Percentiles rank a stretch among this genome's conserved stretches.
These are phyloP conservation scores for Candidula unifasciata DNA, from an alignment of 2,888 invertebrate genomes.

Conservation along the genomic window DNA sequence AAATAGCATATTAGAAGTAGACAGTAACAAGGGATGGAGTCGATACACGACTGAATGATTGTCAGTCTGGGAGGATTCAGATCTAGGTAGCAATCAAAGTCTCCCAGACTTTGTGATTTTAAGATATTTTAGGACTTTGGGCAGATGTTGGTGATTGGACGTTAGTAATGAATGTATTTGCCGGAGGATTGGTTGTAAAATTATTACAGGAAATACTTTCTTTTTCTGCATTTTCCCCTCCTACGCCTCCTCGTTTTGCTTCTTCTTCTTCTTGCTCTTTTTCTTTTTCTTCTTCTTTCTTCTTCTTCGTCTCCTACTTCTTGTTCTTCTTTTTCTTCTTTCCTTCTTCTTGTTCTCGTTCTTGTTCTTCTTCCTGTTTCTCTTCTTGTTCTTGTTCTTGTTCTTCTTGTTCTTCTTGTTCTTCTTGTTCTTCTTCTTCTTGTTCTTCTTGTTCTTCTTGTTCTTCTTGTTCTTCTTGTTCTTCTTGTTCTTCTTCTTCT, in stretches of 20 bases:
- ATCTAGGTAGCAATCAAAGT: no score
- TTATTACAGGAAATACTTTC: no score
- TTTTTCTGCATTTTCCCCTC: neutral
- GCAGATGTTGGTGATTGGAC: no score
- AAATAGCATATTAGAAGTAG: no score
- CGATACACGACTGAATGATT: no score
- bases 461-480: slow-evolving; percentile 4
- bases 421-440: neutral
- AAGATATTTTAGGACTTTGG: no score
- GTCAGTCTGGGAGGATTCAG: no score
- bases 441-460: neutral
- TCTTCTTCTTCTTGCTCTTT: neutral
- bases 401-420: neutral
- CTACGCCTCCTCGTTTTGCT: neutral
- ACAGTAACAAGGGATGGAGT: no score
- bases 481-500: neutral
- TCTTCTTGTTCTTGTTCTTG: neutral
- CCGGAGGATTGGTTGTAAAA: no score
- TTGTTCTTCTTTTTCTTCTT: neutral
- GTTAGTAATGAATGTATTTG: no score
- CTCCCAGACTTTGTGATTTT: no score
- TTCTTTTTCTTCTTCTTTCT: neutral
- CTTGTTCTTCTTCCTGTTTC: neutral
- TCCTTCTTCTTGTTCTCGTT: neutral
- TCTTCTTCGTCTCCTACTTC: neutral